Percentiles rank a stretch among this genome's conserved stretches.
Evolutionary conservation across 1,140 invertebrate genomes (phyloP).

Genomic region (Calliopsis andreniformis): DNA sequence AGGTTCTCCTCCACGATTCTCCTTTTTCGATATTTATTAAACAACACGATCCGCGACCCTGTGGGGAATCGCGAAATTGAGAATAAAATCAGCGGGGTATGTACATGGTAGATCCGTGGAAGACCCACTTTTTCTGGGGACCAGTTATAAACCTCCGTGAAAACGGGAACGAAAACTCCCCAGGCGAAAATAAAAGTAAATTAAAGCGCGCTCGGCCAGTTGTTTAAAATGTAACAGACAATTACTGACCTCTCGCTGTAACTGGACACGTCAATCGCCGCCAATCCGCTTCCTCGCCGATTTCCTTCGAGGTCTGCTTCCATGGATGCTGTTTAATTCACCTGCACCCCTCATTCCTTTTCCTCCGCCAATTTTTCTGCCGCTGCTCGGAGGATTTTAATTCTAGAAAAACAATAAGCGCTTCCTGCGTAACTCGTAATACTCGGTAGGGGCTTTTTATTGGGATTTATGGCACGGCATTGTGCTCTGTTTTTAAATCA

Average conservation of each 20-base stretch:
- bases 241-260: constrained; percentile 57
- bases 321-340: neutral
- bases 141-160: constrained; percentile 62
- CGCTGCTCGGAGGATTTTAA: no score
- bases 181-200: constrained; percentile 68
- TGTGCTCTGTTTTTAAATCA: no score
- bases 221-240: constrained; percentile 73
- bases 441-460: no score
- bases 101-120: constrained; percentile 23
- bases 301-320: neutral
- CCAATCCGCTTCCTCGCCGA: constrained; percentile 27
- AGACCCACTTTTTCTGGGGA: constrained; percentile 42
- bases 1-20: neutral
- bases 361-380: neutral
- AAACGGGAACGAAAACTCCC: constrained; percentile 66
- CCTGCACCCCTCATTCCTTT: neutral
- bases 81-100: constrained; percentile 56
- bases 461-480: no score
- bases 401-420: no score
- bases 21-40: constrained; percentile 21
- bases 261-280: constrained; percentile 41
- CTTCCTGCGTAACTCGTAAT: no score
- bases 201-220: constrained; percentile 62
- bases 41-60: neutral
- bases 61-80: constrained; percentile 30